Conservation (phyloP, 2,888 invertebrate genomes). For the Andrena trimmerana region DNA sequence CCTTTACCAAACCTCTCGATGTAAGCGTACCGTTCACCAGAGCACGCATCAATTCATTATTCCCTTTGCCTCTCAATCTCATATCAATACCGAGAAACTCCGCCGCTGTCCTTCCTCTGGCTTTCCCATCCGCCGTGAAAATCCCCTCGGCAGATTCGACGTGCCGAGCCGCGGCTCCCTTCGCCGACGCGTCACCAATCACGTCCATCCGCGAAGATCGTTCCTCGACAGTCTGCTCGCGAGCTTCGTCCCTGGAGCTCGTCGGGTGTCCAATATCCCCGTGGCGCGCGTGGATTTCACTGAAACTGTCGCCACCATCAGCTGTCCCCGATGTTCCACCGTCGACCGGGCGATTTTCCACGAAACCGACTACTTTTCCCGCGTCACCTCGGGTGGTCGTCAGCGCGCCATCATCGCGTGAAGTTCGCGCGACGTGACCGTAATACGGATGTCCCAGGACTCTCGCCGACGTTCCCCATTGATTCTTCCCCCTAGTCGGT, state of each 20-base stretch:
- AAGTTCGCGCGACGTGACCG: constrained; percentile 32
- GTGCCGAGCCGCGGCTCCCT: too few species aligned
- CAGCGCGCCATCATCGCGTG: constrained; percentile 8
- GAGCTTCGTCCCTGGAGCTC: not conserved
- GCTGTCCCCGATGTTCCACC: not conserved
- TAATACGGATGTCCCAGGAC: constrained; percentile 8
- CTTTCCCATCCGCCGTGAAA: not conserved
- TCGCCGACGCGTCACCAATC: not conserved
- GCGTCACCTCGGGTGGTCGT: not conserved
- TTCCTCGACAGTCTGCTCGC: not conserved
- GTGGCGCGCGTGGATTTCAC: not conserved
- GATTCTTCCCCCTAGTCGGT: constrained; percentile 1
- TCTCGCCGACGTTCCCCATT: not conserved
- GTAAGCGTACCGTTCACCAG: not conserved
- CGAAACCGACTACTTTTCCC: not conserved
- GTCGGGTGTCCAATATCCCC: not conserved
- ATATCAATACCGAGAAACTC: not conserved
- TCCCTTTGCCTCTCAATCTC: not conserved
- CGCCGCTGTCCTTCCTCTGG: not conserved
- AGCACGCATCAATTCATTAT: not conserved
- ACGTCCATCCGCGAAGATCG: not conserved
- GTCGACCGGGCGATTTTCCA: not conserved
- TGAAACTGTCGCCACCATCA: not conserved
- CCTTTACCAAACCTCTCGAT: not conserved
- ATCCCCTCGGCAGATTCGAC: not conserved